These are phyloP conservation scores for Diplolepis rosae DNA, from an alignment of 2,888 invertebrate genomes.

Conservation along the genomic window DNA sequence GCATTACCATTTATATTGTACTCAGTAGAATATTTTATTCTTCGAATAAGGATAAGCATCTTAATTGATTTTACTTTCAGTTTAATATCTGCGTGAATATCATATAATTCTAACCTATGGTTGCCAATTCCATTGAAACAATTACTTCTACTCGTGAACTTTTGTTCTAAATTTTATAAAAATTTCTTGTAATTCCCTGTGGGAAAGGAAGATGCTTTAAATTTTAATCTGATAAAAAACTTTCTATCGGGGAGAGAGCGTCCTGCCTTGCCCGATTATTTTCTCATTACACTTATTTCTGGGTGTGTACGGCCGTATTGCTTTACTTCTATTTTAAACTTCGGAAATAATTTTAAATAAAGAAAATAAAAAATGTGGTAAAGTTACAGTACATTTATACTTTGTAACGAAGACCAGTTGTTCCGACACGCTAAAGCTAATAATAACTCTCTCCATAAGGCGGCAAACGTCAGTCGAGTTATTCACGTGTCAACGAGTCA, in stretches of 20 bases:
- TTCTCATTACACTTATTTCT: slow-evolving; percentile 6
- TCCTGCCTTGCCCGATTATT: background rate
- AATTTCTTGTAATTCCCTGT: background rate
- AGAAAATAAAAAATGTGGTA: background rate
- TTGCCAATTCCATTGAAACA: no score
- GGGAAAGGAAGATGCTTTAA: slow-evolving; percentile 15
- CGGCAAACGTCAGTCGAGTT: slow-evolving; percentile 38
- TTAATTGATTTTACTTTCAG: no score
- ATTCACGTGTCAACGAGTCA: slow-evolving; percentile 53
- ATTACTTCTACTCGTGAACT: background rate
- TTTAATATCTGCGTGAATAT: no score
- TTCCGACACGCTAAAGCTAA: background rate
- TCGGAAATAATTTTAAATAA: background rate
- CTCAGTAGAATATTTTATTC: no score
- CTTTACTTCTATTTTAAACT: background rate
- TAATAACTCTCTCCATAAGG: background rate
- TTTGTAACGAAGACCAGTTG: background rate
- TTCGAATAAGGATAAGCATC: no score
- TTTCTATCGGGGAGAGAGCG: background rate
- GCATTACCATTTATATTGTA: no score
- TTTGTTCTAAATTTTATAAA: background rate
- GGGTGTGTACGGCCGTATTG: background rate
- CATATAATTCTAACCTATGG: no score
- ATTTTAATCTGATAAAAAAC: slow-evolving; percentile 32
- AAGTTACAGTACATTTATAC: background rate